A percentile compares a stretch with the other conserved stretches of the same genome.
Conservation (phyloP, 2,797 vertebrate genomes). For the Argentina silus region DNA sequence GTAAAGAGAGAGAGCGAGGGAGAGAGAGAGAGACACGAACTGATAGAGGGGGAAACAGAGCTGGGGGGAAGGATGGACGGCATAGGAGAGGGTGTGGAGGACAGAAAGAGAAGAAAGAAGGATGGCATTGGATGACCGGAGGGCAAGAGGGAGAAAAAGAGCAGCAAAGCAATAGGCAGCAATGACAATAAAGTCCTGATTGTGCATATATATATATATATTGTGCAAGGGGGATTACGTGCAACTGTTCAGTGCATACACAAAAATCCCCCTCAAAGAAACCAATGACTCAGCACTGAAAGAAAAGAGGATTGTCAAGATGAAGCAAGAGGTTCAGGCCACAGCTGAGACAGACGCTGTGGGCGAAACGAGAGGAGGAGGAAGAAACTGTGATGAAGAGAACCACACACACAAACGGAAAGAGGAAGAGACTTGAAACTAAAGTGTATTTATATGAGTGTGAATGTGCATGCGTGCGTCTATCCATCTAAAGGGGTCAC, state of each 20-base stretch:
- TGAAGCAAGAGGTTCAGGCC: constrained; percentile 42
- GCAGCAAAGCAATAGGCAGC: not conserved
- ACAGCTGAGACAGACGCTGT: not conserved
- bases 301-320: constrained; percentile 67
- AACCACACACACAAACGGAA: not conserved
- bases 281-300: constrained; percentile 45
- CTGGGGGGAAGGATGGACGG: not conserved
- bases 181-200: not conserved
- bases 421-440: constrained; percentile 9
- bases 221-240: not conserved
- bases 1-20: no score
- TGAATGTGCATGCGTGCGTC: not conserved
- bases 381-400: constrained; percentile 5
- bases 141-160: not conserved
- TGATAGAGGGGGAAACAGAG: not conserved
- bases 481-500: not conserved
- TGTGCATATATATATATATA: not conserved
- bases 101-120: constrained; percentile 23
- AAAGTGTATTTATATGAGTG: not conserved
- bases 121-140: constrained; percentile 23
- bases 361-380: not conserved
- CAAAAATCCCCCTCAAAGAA: constrained; percentile 43
- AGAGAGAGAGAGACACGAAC: no score
- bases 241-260: not conserved
- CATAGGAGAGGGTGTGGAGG: not conserved